Percentiles rank a stretch among this genome's conserved stretches.
These are phyloP conservation scores for Campodea augens DNA, from an alignment of 1,140 invertebrate species.

Conservation along the genomic window DNA sequence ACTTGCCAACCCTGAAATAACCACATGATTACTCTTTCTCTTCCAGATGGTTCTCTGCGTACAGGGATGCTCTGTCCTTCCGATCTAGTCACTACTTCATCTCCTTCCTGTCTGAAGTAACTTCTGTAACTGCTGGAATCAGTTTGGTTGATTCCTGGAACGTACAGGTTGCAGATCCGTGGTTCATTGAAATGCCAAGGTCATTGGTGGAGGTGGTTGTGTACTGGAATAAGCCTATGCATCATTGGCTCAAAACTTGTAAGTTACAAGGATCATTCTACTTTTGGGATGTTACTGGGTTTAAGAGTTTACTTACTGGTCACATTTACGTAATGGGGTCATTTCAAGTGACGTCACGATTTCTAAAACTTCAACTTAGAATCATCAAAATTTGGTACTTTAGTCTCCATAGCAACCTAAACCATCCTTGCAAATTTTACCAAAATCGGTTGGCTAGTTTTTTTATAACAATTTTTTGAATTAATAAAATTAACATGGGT, in stretches of 20 bases:
- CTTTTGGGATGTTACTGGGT: too few relatives aligned
- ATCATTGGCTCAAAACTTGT: slow-evolving; percentile 82
- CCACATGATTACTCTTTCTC: neutral
- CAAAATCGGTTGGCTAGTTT: too few relatives aligned
- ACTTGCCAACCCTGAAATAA: slow-evolving; percentile 9
- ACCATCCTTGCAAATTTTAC: too few relatives aligned
- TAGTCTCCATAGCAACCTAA: too few relatives aligned
- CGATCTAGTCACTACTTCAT: slow-evolving; percentile 90
- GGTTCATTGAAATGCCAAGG: slow-evolving; percentile 70
- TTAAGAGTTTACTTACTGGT: too few relatives aligned
- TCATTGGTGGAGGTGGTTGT: slow-evolving; percentile 82
- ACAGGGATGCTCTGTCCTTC: slow-evolving; percentile 73
- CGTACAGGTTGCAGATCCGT: slow-evolving; percentile 42
- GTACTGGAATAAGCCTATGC: slow-evolving; percentile 93
- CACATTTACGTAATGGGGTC: too few relatives aligned
- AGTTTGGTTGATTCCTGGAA: slow-evolving; percentile 25
- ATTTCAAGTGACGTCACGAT: too few relatives aligned
- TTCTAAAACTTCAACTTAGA: too few relatives aligned
- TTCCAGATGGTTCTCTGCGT: slow-evolving; percentile 51
- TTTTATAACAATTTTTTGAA: too few relatives aligned
- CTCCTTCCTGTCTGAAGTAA: slow-evolving; percentile 57
- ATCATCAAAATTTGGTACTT: too few relatives aligned
- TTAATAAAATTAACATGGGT: too few relatives aligned
- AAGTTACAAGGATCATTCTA: too few relatives aligned
- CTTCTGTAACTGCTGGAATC: slow-evolving; percentile 49